phyloP scores from a whole-genome alignment of 2,113 vertebrate species.

The Entomyzon cyanotis region DNA sequence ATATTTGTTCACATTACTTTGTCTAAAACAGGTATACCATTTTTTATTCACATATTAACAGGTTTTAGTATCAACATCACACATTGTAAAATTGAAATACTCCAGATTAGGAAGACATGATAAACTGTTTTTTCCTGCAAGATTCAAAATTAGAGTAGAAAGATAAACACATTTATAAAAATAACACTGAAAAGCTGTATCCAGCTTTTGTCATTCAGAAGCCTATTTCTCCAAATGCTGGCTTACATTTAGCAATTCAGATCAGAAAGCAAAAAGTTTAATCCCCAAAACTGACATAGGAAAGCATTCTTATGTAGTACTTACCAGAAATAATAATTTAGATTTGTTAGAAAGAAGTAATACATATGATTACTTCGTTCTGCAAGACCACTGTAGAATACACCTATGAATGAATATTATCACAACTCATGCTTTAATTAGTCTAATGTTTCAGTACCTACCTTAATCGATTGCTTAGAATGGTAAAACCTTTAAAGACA shows the following conservation, averaged over 20 bases:
- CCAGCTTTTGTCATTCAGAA: background rate
- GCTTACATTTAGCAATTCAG: background rate
- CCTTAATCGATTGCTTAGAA: background rate
- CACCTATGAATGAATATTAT: background rate
- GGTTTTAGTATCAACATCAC: background rate
- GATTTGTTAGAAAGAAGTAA: background rate
- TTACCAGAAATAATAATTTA: constrained; percentile 11
- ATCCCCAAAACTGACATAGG: background rate
- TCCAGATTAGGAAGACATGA: background rate
- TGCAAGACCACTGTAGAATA: background rate
- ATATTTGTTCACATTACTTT: background rate
- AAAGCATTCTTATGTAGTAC: background rate
- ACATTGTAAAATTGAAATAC: background rate
- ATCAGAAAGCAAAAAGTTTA: background rate
- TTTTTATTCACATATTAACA: background rate
- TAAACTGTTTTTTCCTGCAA: background rate
- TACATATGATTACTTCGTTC: background rate
- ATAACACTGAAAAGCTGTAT: background rate
- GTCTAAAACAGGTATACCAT: background rate
- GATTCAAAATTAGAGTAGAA: background rate
- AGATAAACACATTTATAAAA: background rate
- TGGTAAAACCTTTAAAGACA: background rate
- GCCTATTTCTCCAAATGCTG: background rate
- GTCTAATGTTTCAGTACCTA: background rate
- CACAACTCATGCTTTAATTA: background rate